These are phyloP conservation scores for Sycophaga agraensis DNA, from an alignment of 1,140 invertebrate genomes.

Conservation along the genomic window DNA sequence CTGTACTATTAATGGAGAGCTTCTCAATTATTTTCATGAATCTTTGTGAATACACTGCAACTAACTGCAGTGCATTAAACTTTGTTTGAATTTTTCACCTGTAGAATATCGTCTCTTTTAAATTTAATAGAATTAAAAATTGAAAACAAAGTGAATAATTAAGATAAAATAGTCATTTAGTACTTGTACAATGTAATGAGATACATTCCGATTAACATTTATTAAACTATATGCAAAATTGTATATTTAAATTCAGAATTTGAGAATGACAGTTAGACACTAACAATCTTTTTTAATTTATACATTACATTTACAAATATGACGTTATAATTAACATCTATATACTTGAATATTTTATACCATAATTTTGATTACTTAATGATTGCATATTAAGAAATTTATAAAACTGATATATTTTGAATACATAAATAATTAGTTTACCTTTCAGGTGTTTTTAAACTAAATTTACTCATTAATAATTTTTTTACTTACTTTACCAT, in stretches of 20 bases:
- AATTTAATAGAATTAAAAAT: conserved; percentile 24
- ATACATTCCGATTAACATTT: conserved; percentile 24
- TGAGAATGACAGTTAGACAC: no score
- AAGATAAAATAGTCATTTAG: conserved; percentile 17
- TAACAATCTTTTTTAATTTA: no score
- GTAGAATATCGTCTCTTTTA: conserved; percentile 3
- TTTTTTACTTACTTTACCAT: no score
- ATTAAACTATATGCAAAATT: conserved; percentile 11
- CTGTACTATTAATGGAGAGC: conserved; percentile 1
- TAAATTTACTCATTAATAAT: background rate
- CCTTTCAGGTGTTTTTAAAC: background rate
- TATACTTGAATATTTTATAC: no score
- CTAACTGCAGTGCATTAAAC: conserved; percentile 20
- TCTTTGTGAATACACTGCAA: conserved; percentile 9
- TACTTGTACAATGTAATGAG: conserved; percentile 33
- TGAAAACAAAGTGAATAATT: conserved; percentile 28
- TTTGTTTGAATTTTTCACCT: conserved; percentile 13
- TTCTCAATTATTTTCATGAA: conserved; percentile 8
- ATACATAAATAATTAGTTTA: background rate
- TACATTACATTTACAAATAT: no score
- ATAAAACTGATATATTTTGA: no score
- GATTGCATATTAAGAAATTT: no score
- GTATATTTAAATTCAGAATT: no score
- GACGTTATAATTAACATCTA: no score
- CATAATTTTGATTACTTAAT: no score